Conservation (phyloP, 2,113 vertebrate species). For the Halcyon senegalensis region DNA sequence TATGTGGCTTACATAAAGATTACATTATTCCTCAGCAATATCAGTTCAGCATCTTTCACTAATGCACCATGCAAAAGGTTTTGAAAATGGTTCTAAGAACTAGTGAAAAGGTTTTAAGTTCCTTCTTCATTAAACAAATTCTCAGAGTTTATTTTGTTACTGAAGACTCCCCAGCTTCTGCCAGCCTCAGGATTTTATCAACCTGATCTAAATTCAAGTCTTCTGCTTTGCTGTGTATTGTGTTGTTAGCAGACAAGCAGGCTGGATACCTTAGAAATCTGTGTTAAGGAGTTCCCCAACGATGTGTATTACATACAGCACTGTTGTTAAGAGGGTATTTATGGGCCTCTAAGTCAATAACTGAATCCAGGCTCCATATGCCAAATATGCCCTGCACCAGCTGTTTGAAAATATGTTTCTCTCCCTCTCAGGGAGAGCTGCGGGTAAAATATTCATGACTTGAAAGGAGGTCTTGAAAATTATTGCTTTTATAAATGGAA, state of each 20-base stretch:
- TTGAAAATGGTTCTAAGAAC: not conserved
- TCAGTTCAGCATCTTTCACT: not conserved
- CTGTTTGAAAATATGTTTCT: conserved; percentile 80
- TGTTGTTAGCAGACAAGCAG: conserved; percentile 7
- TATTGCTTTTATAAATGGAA: conserved; percentile 37
- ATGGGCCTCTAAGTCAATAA: conserved; percentile 71
- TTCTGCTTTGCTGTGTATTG: not conserved
- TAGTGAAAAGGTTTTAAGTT: not conserved
- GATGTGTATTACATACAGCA: conserved; percentile 51
- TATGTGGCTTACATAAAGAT: not conserved
- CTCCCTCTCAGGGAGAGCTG: conserved; percentile 62
- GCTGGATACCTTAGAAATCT: conserved; percentile 29
- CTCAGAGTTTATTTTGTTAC: not conserved
- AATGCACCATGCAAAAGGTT: not conserved
- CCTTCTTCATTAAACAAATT: not conserved
- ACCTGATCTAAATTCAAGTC: not conserved
- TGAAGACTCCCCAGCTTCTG: not conserved
- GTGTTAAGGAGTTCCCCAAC: conserved; percentile 64
- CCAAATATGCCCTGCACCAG: conserved; percentile 76
- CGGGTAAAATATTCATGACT: conserved; percentile 77
- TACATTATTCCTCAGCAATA: not conserved
- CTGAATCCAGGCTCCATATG: conserved; percentile 74
- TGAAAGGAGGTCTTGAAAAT: conserved; percentile 61
- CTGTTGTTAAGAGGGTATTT: conserved; percentile 67
- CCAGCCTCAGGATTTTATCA: not conserved